phyloP scores from a whole-genome alignment of 2,113 vertebrate genomes.

The Amphilophus citrinellus region DNA sequence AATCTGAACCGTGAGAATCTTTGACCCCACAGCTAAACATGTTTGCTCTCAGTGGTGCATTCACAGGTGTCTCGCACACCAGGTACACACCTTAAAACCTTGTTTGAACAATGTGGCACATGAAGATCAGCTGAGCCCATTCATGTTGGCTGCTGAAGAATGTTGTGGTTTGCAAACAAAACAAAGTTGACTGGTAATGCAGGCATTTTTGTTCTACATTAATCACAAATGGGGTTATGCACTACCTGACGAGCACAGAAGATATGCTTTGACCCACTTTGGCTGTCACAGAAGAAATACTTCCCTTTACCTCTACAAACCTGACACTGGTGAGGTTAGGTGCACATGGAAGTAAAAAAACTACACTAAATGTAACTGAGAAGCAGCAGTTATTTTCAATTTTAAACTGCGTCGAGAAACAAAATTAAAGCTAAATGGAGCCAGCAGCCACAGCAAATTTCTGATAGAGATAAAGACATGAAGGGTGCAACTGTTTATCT shows the following conservation, averaged over 20 bases:
- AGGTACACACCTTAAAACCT: background rate
- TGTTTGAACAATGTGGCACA: background rate
- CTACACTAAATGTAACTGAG: background rate
- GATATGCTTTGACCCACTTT: background rate
- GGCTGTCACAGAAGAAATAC: background rate
- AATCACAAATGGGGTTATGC: background rate
- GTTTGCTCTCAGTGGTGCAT: background rate
- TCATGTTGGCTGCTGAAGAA: background rate
- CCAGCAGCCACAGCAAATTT: background rate
- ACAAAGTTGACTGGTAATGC: background rate
- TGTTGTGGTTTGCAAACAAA: background rate
- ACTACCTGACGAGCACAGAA: background rate
- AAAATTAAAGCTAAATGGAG: background rate
- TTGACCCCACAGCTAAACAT: background rate
- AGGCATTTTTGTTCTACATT: background rate
- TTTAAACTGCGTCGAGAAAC: background rate
- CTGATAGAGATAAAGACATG: background rate
- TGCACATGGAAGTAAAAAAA: background rate
- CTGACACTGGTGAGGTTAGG: background rate
- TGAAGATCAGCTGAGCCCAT: background rate
- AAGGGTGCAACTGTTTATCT: background rate
- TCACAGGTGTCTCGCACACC: background rate
- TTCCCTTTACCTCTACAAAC: background rate
- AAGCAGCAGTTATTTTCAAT: background rate
- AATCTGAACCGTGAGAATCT: slow-evolving; percentile 1